These are phyloP conservation scores for Pomatostomus ruficeps DNA, from an alignment of 2,113 vertebrate genomes.

Conservation along the genomic window DNA sequence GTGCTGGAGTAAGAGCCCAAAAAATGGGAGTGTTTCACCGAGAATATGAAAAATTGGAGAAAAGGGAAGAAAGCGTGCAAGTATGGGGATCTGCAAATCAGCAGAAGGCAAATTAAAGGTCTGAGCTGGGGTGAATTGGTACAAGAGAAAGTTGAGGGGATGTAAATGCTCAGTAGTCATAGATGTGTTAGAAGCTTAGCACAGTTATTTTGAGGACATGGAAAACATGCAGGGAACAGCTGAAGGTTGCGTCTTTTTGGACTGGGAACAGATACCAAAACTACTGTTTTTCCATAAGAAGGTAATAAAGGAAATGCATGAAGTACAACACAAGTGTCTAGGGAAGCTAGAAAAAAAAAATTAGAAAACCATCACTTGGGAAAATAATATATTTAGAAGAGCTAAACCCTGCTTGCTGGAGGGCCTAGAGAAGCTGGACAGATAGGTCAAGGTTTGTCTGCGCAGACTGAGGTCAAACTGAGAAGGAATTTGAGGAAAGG, in stretches of 20 bases:
- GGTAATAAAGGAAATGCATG: background rate
- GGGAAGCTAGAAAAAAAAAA: background rate
- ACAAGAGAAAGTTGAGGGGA: background rate
- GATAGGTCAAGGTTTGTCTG: background rate
- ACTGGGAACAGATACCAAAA: background rate
- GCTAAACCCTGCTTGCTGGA: background rate
- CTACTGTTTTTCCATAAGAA: background rate
- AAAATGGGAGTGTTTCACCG: background rate
- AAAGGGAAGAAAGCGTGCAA: fast-evolving
- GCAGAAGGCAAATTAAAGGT: background rate
- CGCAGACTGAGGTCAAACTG: background rate
- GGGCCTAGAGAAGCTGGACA: background rate
- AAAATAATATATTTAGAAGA: background rate
- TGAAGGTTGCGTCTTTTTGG: background rate
- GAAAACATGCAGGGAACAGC: background rate
- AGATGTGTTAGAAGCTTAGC: background rate
- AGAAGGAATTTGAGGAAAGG: background rate
- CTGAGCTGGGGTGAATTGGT: background rate
- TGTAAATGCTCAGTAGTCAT: background rate
- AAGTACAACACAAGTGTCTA: background rate
- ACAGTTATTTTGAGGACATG: background rate
- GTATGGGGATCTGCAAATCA: background rate
- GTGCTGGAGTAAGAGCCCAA: background rate
- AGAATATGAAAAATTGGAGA: background rate
- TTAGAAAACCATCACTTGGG: background rate